Percentiles rank a stretch among this genome's conserved stretches.
Conservation (phyloP, 2,888 invertebrate genomes). For the Tillus elongatus region DNA sequence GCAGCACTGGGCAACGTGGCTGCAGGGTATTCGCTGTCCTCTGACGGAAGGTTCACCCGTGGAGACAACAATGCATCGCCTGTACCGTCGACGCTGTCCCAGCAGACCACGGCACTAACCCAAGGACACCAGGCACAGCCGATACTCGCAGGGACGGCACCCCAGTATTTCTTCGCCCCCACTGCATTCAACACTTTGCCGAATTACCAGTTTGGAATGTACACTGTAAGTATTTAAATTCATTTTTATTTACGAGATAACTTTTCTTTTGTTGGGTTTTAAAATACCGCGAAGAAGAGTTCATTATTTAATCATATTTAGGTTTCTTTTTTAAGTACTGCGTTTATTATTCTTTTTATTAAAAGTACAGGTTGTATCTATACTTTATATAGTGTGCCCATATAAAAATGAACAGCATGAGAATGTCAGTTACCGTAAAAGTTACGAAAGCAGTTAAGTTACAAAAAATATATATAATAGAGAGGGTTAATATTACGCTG, state of each 20-base stretch:
- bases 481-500: too few species aligned
- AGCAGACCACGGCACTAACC: slow-evolving; percentile 52
- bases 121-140: slow-evolving; percentile 51
- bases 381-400: too few species aligned
- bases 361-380: too few species aligned
- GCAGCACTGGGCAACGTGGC: slow-evolving; percentile 56
- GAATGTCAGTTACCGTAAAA: too few species aligned
- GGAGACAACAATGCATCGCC: slow-evolving; percentile 75
- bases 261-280: background rate
- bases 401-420: too few species aligned
- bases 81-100: slow-evolving; percentile 65
- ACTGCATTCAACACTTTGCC: slow-evolving; percentile 58
- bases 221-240: slow-evolving; percentile 50
- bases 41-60: slow-evolving; percentile 58
- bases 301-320: too few species aligned
- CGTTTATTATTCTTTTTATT: too few species aligned
- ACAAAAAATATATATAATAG: too few species aligned
- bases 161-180: slow-evolving; percentile 69
- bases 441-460: too few species aligned
- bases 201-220: slow-evolving; percentile 63
- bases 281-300: too few species aligned
- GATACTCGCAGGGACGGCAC: slow-evolving; percentile 50
- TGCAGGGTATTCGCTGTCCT: slow-evolving; percentile 60
- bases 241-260: background rate
- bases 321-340: too few species aligned